Percentiles rank a stretch among this genome's conserved stretches.
Conservation (phyloP, 2,797 vertebrate genomes). For the Enteromius argenteus region DNA sequence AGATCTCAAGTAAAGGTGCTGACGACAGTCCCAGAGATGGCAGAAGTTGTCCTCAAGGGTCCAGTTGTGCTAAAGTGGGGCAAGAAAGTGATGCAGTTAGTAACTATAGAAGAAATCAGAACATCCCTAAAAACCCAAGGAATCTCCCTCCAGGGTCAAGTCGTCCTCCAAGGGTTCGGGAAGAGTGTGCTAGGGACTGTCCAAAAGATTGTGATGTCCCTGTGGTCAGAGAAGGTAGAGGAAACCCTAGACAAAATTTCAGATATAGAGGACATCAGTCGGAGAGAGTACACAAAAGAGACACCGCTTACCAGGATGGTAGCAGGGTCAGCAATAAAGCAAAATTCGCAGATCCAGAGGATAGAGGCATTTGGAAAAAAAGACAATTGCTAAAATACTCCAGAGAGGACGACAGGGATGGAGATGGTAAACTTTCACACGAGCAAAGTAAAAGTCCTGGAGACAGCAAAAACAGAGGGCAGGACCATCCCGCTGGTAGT, state of each 20-base stretch:
- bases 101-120: constrained; percentile 65
- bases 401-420: constrained; percentile 18
- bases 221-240: constrained; percentile 16
- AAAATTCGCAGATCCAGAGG: constrained; percentile 21
- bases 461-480: constrained; percentile 36
- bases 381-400: constrained; percentile 40
- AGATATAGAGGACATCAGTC: constrained; percentile 44
- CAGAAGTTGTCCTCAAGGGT: constrained; percentile 72
- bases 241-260: constrained; percentile 40
- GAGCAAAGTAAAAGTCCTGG: constrained; percentile 10
- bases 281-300: constrained; percentile 38
- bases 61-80: constrained; percentile 64
- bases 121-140: constrained; percentile 73
- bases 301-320: not conserved
- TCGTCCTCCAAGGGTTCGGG: constrained; percentile 73
- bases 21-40: constrained; percentile 27
- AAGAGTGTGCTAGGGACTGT: constrained; percentile 22
- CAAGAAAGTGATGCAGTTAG: constrained; percentile 59
- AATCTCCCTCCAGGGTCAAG: constrained; percentile 70
- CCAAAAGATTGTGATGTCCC: constrained; percentile 27
- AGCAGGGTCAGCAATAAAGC: constrained; percentile 1
- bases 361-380: constrained; percentile 45
- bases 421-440: constrained; percentile 28
- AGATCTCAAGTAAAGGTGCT: constrained; percentile 58
- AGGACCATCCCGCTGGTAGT: not conserved